phyloP scores from a whole-genome alignment of 2,888 invertebrate genomes.

The Megamerina dolium region DNA sequence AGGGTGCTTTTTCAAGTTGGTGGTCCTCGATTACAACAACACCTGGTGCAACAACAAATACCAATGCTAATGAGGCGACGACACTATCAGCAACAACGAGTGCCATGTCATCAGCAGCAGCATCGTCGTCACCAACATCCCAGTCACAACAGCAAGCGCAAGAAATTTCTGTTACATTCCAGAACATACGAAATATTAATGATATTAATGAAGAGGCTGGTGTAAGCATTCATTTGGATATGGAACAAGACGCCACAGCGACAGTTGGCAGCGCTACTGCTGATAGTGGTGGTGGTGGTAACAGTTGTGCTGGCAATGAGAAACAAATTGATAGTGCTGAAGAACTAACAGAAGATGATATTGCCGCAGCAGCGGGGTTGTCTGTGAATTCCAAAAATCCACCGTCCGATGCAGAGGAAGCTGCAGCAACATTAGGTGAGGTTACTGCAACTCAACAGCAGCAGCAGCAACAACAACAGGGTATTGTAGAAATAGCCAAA shows the following conservation, averaged over 20 bases:
- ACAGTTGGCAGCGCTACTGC: constrained; percentile 7
- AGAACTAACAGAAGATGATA: constrained; percentile 28
- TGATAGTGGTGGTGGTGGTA: not conserved
- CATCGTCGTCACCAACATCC: constrained; percentile 8
- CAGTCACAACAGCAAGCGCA: constrained; percentile 13
- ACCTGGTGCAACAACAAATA: constrained; percentile 29
- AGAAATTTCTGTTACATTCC: constrained; percentile 41
- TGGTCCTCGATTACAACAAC: constrained; percentile 68
- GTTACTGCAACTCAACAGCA: too few relatives aligned
- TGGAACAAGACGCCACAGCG: constrained; percentile 7
- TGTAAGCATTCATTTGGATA: constrained; percentile 34
- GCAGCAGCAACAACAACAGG: constrained; percentile 23
- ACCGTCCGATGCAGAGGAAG: constrained; percentile 3
- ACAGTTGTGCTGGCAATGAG: constrained; percentile 19
- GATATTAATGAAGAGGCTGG: constrained; percentile 29
- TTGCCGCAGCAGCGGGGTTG: not conserved
- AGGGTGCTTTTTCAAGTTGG: constrained; percentile 81
- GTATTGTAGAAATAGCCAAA: constrained; percentile 46
- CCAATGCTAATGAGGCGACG: constrained; percentile 3
- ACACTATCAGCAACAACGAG: constrained; percentile 3
- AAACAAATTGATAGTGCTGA: constrained; percentile 32
- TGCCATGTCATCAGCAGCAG: constrained; percentile 5
- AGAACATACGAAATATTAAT: constrained; percentile 28
- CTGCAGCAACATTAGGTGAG: constrained; percentile 5
- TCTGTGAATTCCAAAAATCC: not conserved